Conservation (phyloP, 2,888 invertebrate genomes). For the Rhingia campestris region DNA sequence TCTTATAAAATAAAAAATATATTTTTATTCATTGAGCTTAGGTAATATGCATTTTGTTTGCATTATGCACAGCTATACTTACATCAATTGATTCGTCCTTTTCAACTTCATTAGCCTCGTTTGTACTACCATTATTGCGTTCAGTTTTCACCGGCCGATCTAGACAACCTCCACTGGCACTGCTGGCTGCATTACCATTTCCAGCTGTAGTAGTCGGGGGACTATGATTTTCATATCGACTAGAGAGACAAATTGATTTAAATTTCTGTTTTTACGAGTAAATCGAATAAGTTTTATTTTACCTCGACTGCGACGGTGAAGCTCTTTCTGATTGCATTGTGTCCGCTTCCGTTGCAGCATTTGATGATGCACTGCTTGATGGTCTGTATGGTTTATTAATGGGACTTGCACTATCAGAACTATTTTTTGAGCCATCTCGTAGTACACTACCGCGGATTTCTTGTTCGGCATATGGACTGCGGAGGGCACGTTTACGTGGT, state of each 20-base stretch:
- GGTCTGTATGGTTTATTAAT: conserved; percentile 83
- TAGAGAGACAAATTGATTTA: conserved; percentile 60
- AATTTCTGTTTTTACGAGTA: not conserved
- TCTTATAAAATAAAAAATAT: not conserved
- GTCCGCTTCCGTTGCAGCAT: conserved; percentile 83
- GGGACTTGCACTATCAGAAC: conserved; percentile 83
- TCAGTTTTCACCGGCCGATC: conserved; percentile 81
- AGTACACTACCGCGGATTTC: conserved; percentile 86
- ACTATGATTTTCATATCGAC: conserved; percentile 83
- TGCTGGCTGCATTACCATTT: conserved; percentile 76
- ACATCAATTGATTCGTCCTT: conserved; percentile 82
- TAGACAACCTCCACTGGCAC: conserved; percentile 76
- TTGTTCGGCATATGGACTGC: conserved; percentile 84
- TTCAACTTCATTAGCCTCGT: conserved; percentile 82
- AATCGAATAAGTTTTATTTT: conserved; percentile 34
- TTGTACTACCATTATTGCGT: conserved; percentile 82
- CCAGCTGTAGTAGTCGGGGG: conserved; percentile 82
- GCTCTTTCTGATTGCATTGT: conserved; percentile 83
- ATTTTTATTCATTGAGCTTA: not conserved
- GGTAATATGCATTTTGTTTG: too few relatives aligned
- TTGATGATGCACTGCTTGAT: conserved; percentile 83
- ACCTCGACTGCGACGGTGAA: conserved; percentile 82
- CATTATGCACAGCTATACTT: conserved; percentile 70
- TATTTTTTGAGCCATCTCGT: conserved; percentile 84
- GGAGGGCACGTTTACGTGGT: conserved; percentile 84